These are phyloP conservation scores for Cervus canadensis DNA, from an alignment of 2,113 vertebrate species.

Conservation along the genomic window DNA sequence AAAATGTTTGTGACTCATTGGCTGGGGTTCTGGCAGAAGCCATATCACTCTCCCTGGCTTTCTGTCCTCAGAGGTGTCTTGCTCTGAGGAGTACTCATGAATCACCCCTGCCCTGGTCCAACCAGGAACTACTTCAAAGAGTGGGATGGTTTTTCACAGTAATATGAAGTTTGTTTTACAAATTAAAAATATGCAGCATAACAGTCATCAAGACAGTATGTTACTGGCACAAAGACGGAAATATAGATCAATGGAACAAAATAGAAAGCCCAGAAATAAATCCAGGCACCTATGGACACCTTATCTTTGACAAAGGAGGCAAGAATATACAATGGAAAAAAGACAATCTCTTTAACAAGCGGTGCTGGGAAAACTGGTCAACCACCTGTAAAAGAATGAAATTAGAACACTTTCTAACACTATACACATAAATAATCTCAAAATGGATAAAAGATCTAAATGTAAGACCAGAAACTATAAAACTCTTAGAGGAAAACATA, in stretches of 20 bases:
- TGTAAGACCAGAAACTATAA: background rate
- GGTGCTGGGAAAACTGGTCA: background rate
- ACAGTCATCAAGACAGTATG: background rate
- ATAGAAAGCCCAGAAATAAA: background rate
- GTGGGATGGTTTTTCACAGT: background rate
- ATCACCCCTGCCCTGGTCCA: background rate
- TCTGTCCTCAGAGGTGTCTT: background rate
- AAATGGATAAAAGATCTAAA: background rate
- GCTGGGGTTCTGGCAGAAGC: background rate
- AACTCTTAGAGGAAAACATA: background rate
- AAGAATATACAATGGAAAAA: background rate
- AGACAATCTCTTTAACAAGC: background rate
- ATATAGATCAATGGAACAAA: background rate
- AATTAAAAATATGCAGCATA: background rate
- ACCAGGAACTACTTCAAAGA: background rate
- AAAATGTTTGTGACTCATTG: background rate
- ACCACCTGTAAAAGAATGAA: background rate
- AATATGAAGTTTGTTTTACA: background rate
- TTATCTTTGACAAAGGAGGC: background rate
- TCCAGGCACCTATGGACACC: background rate
- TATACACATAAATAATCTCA: background rate
- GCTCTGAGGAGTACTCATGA: background rate
- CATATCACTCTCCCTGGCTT: background rate
- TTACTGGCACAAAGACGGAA: background rate
- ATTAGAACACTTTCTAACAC: background rate